phyloP scores from a whole-genome alignment of 2,888 invertebrate genomes.

The Leptopterna dolabrata region DNA sequence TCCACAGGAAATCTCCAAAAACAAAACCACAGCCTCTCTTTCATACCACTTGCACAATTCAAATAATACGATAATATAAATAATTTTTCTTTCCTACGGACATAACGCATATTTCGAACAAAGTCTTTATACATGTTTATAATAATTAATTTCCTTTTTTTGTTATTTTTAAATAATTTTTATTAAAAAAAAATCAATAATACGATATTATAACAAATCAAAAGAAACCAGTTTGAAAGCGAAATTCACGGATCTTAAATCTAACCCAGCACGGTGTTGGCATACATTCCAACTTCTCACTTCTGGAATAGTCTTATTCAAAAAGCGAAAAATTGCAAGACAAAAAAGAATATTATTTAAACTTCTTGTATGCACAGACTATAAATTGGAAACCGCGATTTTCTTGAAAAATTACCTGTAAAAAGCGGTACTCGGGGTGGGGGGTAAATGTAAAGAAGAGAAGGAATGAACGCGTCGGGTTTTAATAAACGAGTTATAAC shows the following conservation, averaged over 20 bases:
- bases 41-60: not conserved
- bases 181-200: not conserved
- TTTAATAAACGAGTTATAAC: too few species aligned
- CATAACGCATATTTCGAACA: not conserved
- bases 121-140: not conserved
- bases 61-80: not conserved
- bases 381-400: too few species aligned
- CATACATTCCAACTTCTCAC: too few species aligned
- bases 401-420: too few species aligned
- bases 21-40: not conserved
- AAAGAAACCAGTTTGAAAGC: not conserved
- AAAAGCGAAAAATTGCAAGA: too few species aligned
- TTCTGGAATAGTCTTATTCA: too few species aligned
- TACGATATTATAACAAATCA: not conserved
- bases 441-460: too few species aligned
- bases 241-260: not conserved
- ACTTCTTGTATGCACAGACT: too few species aligned
- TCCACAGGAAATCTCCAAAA: not conserved
- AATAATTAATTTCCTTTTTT: not conserved
- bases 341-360: too few species aligned
- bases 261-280: too few species aligned
- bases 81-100: not conserved
- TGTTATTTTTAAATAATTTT: not conserved
- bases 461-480: too few species aligned
- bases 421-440: too few species aligned